Percentiles rank a stretch among this genome's conserved stretches.
These are phyloP conservation scores for Sesia bembeciformis DNA, from an alignment of 2,888 invertebrate genomes.

Conservation along the genomic window DNA sequence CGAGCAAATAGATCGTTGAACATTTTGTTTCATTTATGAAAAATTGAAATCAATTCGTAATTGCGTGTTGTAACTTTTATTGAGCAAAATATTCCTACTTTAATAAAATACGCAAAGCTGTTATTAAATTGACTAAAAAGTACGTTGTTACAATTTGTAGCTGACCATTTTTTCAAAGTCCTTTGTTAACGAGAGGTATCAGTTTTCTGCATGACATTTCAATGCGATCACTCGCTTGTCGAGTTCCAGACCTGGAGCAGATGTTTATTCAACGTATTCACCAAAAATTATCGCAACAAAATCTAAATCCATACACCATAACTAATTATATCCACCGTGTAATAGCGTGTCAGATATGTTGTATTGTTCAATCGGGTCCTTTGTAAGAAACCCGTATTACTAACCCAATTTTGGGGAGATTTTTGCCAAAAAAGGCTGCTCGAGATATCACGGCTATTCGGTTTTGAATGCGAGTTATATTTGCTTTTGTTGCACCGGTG, in stretches of 20 bases:
- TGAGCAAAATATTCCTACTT: too few relatives aligned
- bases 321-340: slow-evolving; percentile 72
- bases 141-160: neutral
- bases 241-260: slow-evolving; percentile 60
- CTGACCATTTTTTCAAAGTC: slow-evolving; percentile 60
- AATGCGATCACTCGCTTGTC: slow-evolving; percentile 56
- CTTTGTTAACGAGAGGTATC: slow-evolving; percentile 54
- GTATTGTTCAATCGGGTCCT: slow-evolving; percentile 47
- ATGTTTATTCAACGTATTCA: slow-evolving; percentile 64
- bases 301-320: slow-evolving; percentile 74
- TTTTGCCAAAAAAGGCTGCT: slow-evolving; percentile 47
- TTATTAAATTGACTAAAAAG: neutral
- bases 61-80: too few relatives aligned
- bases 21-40: too few relatives aligned
- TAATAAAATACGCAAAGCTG: neutral
- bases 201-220: slow-evolving; percentile 67
- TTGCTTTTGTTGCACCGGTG: slow-evolving; percentile 50
- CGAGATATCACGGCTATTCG: slow-evolving; percentile 66
- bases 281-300: slow-evolving; percentile 67
- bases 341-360: slow-evolving; percentile 46
- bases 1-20: too few relatives aligned
- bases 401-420: slow-evolving; percentile 71
- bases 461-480: slow-evolving; percentile 59
- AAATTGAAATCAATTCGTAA: too few relatives aligned
- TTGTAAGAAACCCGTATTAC: slow-evolving; percentile 63